Evolutionary conservation across 2,113 vertebrate species (phyloP).

Genomic region (Ifrita kowaldi): DNA sequence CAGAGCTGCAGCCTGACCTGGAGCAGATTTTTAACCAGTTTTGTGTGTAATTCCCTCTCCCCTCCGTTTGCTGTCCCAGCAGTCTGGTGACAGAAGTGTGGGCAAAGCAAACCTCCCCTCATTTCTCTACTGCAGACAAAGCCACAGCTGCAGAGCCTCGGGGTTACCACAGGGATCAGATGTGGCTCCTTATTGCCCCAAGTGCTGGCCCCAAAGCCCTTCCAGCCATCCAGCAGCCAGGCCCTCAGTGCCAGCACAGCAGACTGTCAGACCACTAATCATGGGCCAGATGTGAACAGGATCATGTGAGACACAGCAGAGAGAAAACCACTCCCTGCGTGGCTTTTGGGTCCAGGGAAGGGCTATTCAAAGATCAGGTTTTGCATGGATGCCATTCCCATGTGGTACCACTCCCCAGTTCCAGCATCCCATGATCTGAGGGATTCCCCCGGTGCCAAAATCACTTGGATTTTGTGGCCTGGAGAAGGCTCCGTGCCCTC

Average conservation of each 20-base stretch:
- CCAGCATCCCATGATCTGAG: background rate
- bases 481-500: background rate
- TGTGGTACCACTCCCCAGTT: background rate
- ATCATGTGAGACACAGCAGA: background rate
- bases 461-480: background rate
- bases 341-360: background rate
- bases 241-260: background rate
- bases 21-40: background rate
- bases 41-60: background rate
- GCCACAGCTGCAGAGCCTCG: background rate
- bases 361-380: background rate
- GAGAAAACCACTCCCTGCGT: background rate
- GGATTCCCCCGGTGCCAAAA: background rate
- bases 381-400: background rate
- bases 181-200: background rate
- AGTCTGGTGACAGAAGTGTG: background rate
- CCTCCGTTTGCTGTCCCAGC: background rate
- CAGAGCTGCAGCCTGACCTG: background rate
- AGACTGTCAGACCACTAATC: constrained; percentile 1
- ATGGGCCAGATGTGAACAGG: background rate
- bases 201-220: background rate
- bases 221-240: background rate
- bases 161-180: background rate
- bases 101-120: background rate
- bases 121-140: background rate